phyloP scores from a whole-genome alignment of 2,888 invertebrate species.

The Mythimna albipuncta region DNA sequence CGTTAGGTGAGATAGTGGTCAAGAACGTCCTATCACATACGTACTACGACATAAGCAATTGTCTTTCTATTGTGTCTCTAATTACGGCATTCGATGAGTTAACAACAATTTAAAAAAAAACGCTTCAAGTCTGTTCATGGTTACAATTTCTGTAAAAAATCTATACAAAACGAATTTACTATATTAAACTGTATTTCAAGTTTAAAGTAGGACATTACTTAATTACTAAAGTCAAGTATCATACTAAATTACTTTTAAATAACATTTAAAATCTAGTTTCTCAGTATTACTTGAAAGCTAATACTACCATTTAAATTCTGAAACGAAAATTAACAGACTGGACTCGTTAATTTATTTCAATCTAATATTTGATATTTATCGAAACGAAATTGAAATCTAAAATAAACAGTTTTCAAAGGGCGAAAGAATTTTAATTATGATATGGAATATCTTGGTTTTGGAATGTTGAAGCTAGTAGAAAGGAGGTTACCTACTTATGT shows the following conservation, averaged over 20 bases:
- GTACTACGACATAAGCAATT: too few species aligned
- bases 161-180: background rate
- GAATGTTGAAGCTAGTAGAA: background rate
- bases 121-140: too few species aligned
- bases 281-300: background rate
- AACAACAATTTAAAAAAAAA: too few species aligned
- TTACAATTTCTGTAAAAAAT: background rate
- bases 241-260: background rate
- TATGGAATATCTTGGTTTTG: slow-evolving; percentile 9
- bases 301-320: slow-evolving; percentile 6
- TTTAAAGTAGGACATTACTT: background rate
- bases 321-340: slow-evolving; percentile 4
- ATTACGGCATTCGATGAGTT: too few species aligned
- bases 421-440: slow-evolving; percentile 37
- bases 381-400: slow-evolving; percentile 46
- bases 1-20: too few species aligned
- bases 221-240: too few species aligned
- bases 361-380: slow-evolving; percentile 20
- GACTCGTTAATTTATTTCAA: slow-evolving; percentile 14
- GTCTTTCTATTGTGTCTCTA: too few species aligned
- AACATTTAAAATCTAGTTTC: background rate
- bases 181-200: background rate
- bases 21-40: too few species aligned
- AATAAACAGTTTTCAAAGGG: slow-evolving; percentile 29
- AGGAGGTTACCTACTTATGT: slow-evolving; percentile 11